phyloP scores from a whole-genome alignment of 2,888 invertebrate species.

The Cheilosia pagana region DNA sequence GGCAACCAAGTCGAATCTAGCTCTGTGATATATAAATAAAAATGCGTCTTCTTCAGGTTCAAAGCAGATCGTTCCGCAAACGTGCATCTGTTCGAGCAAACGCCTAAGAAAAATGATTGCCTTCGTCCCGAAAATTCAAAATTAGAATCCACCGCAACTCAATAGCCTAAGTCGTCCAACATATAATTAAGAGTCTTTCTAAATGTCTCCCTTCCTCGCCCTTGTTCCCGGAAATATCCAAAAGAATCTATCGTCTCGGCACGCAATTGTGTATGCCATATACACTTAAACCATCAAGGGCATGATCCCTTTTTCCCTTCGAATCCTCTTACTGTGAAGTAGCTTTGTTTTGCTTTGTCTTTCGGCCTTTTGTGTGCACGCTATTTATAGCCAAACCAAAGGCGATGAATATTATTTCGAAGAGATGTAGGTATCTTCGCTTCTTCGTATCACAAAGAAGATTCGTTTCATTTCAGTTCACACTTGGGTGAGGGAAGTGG shows the following conservation, averaged over 20 bases:
- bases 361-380: conserved; percentile 11
- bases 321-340: conserved; percentile 26
- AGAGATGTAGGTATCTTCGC: not conserved
- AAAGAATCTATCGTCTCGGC: conserved; percentile 40
- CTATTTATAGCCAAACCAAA: conserved; percentile 34
- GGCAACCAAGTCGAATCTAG: too few species aligned
- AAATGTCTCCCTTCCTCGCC: not conserved
- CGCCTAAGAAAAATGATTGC: not conserved
- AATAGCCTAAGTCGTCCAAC: conserved; percentile 12
- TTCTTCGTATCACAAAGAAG: not conserved
- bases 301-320: conserved; percentile 31
- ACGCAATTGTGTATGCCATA: conserved; percentile 21
- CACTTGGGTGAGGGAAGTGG: conserved; percentile 47
- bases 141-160: not conserved
- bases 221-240: conserved; percentile 21
- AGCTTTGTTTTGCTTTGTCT: conserved; percentile 22
- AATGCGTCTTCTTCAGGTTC: too few species aligned
- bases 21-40: too few species aligned
- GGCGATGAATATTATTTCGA: conserved; percentile 20
- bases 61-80: not conserved
- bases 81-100: not conserved
- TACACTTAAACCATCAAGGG: conserved; percentile 29
- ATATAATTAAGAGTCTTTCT: conserved; percentile 26
- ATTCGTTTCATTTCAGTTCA: conserved; percentile 40
- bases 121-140: not conserved